phyloP scores from a whole-genome alignment of 2,113 vertebrate species.

The Orcinus orca region DNA sequence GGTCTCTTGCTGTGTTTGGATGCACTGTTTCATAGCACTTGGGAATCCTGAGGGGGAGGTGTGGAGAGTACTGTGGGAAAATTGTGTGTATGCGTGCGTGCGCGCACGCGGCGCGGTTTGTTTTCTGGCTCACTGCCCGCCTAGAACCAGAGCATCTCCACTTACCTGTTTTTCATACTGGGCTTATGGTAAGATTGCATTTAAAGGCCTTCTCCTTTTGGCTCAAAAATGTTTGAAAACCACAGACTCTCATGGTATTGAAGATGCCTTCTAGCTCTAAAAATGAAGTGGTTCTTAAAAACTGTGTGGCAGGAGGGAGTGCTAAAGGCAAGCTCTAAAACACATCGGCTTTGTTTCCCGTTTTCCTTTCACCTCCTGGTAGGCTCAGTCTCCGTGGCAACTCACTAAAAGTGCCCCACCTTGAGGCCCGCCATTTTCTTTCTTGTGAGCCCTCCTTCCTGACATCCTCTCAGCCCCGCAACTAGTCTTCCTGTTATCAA shows the following conservation, averaged over 20 bases:
- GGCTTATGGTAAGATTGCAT: conserved; percentile 24
- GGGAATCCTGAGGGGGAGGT: not conserved
- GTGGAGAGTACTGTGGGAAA: not conserved
- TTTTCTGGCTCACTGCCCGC: not conserved
- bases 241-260: conserved; percentile 25
- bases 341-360: not conserved
- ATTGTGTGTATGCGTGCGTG: not conserved
- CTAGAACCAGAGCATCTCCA: not conserved
- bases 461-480: not conserved
- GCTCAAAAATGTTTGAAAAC: conserved; percentile 46
- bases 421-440: not conserved
- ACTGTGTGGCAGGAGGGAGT: not conserved
- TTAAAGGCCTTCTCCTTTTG: conserved; percentile 35
- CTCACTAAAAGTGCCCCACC: not conserved
- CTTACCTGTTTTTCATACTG: conserved; percentile 15
- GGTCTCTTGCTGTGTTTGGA: not conserved
- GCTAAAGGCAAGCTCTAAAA: not conserved
- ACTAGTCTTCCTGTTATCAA: not conserved
- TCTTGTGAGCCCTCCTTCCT: not conserved
- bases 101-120: not conserved
- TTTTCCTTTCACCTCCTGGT: not conserved
- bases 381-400: not conserved
- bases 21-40: not conserved
- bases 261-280: conserved; percentile 21
- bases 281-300: conserved; percentile 28